Conservation (phyloP, 1,140 invertebrate genomes). For the Zaprionus ghesquierei region DNA sequence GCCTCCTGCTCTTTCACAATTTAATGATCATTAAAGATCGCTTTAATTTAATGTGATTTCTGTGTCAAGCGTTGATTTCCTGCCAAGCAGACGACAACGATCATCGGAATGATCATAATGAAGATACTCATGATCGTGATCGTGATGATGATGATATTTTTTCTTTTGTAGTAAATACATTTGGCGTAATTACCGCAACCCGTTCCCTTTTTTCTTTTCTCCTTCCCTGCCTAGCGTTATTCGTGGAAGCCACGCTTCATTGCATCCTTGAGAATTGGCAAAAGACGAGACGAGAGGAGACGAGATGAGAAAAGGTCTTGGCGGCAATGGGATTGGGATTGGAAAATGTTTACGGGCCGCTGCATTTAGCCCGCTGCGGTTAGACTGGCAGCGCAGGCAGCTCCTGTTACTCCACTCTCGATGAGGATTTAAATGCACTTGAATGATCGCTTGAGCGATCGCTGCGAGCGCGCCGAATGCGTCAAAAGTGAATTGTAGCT, state of each 20-base stretch:
- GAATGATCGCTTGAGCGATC: constrained; percentile 56
- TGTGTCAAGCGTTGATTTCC: constrained; percentile 72
- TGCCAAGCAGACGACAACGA: constrained; percentile 5
- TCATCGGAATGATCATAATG: background rate
- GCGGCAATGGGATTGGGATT: constrained; percentile 1
- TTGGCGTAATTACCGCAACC: constrained; percentile 54
- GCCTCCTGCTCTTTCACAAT: background rate
- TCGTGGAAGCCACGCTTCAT: constrained; percentile 33
- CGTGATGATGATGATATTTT: constrained; percentile 21
- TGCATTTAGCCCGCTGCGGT: constrained; percentile 61
- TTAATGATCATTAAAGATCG: constrained; percentile 23
- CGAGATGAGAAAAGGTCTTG: background rate
- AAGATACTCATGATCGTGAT: constrained; percentile 5
- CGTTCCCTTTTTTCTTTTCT: constrained; percentile 16
- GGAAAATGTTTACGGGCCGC: constrained; percentile 56
- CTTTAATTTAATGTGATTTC: constrained; percentile 63
- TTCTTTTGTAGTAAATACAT: constrained; percentile 40
- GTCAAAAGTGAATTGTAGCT: constrained; percentile 78
- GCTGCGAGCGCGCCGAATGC: constrained; percentile 44
- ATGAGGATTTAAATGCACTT: constrained; percentile 74
- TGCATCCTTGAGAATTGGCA: constrained; percentile 53
- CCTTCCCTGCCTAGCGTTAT: constrained; percentile 1
- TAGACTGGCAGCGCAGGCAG: constrained; percentile 19
- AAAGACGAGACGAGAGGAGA: constrained; percentile 6
- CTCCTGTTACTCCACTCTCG: constrained; percentile 40